phyloP scores from a whole-genome alignment of 2,888 invertebrate species.

The Drosophila demipolita region DNA sequence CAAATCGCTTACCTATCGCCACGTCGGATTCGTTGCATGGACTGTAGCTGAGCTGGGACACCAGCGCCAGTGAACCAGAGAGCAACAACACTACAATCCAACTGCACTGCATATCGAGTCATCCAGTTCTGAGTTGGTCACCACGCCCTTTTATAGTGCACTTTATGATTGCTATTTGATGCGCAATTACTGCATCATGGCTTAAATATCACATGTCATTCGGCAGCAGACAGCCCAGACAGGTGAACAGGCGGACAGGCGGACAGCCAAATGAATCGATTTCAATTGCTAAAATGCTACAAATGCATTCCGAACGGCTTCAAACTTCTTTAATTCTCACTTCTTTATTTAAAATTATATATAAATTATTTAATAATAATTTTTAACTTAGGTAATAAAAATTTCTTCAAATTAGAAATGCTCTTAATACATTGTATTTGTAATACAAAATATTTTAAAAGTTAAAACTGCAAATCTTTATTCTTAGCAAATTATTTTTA shows the following conservation, averaged over 20 bases:
- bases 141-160: slow-evolving; percentile 51
- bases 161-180: slow-evolving; percentile 60
- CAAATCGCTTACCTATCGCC: slow-evolving; percentile 66
- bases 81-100: slow-evolving; percentile 12
- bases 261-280: background rate
- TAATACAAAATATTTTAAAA: background rate
- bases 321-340: background rate
- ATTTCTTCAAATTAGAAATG: background rate
- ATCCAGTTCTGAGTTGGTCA: background rate
- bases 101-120: slow-evolving; percentile 24
- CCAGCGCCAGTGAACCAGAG: slow-evolving; percentile 7
- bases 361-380: background rate
- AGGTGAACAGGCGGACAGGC: background rate
- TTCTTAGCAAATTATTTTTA: background rate
- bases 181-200: slow-evolving; percentile 76
- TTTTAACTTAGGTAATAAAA: background rate
- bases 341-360: background rate
- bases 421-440: too few relatives aligned
- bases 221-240: slow-evolving; percentile 23
- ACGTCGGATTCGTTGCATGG: slow-evolving; percentile 75
- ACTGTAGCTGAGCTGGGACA: slow-evolving; percentile 28
- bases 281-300: background rate
- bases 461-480: background rate
- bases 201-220: slow-evolving; percentile 78
- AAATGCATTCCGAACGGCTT: background rate